Evolutionary conservation across 2,888 invertebrate species (phyloP).

Genomic region (Trissolcus brochymenae): DNA sequence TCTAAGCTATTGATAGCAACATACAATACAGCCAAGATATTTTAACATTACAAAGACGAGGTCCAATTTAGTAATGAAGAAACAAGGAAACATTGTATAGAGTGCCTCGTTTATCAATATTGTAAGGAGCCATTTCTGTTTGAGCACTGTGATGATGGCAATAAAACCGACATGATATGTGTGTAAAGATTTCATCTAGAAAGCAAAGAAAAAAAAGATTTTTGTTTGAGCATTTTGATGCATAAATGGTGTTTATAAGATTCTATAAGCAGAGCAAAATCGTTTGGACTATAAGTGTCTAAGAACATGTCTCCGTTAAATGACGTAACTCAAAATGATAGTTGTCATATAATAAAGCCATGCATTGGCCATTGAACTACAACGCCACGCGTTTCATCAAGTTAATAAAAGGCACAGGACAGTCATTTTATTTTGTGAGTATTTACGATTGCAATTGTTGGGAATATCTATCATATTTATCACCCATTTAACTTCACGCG

Average conservation of each 20-base stretch:
- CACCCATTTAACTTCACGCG: conserved; percentile 67
- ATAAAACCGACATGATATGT: conserved; percentile 46
- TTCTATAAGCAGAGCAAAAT: conserved; percentile 50
- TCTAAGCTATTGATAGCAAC: no score
- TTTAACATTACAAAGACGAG: no score
- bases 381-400: conserved; percentile 60
- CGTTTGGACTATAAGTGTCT: conserved; percentile 35
- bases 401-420: conserved; percentile 61
- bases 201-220: conserved; percentile 45
- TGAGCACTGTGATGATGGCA: conserved; percentile 24
- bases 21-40: no score
- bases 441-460: conserved; percentile 68
- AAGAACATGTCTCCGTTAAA: conserved; percentile 54
- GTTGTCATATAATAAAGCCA: conserved; percentile 61
- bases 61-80: neutral
- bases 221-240: conserved; percentile 28
- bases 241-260: conserved; percentile 43
- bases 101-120: conserved; percentile 15
- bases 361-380: conserved; percentile 62
- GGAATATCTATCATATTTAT: conserved; percentile 70
- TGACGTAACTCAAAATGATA: conserved; percentile 53
- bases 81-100: neutral
- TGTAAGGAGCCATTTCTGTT: conserved; percentile 18
- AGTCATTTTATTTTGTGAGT: conserved; percentile 58
- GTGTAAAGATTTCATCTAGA: conserved; percentile 41